Evolutionary conservation across 2,113 vertebrate genomes (phyloP).

Genomic region (Limanda limanda): DNA sequence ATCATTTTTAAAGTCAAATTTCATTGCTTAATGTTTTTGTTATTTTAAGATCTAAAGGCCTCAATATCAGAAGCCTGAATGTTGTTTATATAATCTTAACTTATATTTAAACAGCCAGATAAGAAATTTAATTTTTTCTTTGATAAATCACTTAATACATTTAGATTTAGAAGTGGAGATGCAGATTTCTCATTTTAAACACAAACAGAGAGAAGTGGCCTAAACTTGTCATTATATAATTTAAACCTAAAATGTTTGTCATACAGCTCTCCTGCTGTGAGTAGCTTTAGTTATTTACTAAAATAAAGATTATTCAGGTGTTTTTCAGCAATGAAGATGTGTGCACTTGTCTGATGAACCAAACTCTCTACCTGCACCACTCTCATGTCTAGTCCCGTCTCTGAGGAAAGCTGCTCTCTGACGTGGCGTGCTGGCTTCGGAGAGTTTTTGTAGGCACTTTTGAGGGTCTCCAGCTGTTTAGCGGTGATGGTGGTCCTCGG

Average conservation of each 20-base stretch:
- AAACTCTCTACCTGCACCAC: constrained; percentile 91
- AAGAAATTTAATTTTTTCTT: not conserved
- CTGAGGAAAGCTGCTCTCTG: constrained; percentile 96
- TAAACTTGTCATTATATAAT: not conserved
- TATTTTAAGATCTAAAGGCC: not conserved
- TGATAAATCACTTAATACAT: too few species aligned
- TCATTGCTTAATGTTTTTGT: too few species aligned
- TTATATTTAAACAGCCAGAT: not conserved
- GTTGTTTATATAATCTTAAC: not conserved
- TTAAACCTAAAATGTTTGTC: not conserved
- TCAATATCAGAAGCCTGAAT: not conserved
- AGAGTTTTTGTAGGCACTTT: constrained; percentile 98
- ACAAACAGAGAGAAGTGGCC: not conserved
- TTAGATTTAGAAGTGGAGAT: too few species aligned
- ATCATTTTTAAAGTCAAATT: too few species aligned
- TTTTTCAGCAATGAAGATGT: not conserved
- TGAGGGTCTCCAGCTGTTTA: constrained; percentile 98
- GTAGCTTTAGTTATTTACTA: not conserved
- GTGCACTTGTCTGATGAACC: too few species aligned
- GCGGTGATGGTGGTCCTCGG: constrained; percentile 98
- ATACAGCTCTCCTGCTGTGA: not conserved
- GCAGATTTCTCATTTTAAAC: too few species aligned
- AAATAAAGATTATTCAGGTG: not conserved
- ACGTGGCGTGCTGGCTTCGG: constrained; percentile 96
- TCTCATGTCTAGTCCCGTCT: constrained; percentile 98